A percentile compares a stretch with the other conserved stretches of the same genome.
These are phyloP conservation scores for Epizoanthus stellaris DNA, from an alignment of 92 coral and sea anemone species.

Conservation along the genomic window DNA sequence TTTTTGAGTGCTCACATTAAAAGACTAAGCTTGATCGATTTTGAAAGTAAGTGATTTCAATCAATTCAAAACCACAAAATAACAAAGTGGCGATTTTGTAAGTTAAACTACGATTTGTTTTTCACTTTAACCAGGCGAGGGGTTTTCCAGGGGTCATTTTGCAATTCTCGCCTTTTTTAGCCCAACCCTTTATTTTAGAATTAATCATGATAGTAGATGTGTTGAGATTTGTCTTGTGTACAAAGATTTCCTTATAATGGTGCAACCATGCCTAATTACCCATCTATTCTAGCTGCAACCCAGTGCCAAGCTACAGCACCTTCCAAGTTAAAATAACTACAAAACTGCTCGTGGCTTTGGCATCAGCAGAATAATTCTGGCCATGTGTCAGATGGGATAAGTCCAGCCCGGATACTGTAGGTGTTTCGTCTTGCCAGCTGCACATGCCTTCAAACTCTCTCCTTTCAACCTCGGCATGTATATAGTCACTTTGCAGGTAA, in stretches of 20 bases:
- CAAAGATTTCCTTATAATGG: not conserved
- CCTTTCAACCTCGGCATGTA: constrained; percentile 18
- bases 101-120: too few relatives aligned
- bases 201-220: too few relatives aligned
- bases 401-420: constrained; percentile 45
- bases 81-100: too few relatives aligned
- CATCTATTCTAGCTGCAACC: constrained; percentile 43
- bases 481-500: not conserved
- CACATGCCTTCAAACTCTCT: constrained; percentile 16
- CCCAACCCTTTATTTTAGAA: too few relatives aligned
- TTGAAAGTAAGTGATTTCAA: too few relatives aligned
- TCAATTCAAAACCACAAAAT: too few relatives aligned
- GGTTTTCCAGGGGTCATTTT: too few relatives aligned
- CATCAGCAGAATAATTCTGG: constrained; percentile 48
- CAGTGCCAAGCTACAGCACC: constrained; percentile 56
- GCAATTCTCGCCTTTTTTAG: too few relatives aligned
- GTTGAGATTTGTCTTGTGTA: too few relatives aligned
- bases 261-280: constrained; percentile 3
- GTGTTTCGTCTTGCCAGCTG: not conserved
- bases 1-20: too few relatives aligned
- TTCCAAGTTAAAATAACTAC: constrained; percentile 47
- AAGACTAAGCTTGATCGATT: too few relatives aligned
- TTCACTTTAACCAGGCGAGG: too few relatives aligned
- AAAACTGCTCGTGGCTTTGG: constrained; percentile 46
- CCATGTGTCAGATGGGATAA: constrained; percentile 39